phyloP scores from a whole-genome alignment of 1,140 invertebrate genomes.

The Carposina sasakii region DNA sequence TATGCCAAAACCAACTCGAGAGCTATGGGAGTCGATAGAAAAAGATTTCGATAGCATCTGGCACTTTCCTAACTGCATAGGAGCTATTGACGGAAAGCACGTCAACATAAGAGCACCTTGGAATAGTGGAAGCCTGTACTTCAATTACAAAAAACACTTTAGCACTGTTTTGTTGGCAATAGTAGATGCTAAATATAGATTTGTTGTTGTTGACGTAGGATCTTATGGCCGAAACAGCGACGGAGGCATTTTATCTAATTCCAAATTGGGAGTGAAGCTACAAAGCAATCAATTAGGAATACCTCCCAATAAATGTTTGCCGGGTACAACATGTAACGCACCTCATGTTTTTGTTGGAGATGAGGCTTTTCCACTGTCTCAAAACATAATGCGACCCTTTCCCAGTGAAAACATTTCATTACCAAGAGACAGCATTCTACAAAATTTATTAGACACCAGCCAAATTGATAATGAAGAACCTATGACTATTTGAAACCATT shows the following conservation, averaged over 20 bases:
- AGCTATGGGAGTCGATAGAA: constrained; percentile 1
- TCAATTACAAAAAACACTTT: constrained; percentile 46
- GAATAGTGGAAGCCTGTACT: constrained; percentile 48
- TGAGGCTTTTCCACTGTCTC: background rate
- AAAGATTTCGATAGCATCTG: constrained; percentile 26
- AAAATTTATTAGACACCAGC: too few species aligned
- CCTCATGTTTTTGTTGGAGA: background rate
- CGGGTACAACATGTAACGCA: too few species aligned
- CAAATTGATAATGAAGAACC: too few species aligned
- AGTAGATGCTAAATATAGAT: background rate
- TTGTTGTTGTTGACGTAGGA: background rate
- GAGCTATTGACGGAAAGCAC: constrained; percentile 64
- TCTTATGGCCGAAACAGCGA: background rate
- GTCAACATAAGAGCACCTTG: constrained; percentile 37
- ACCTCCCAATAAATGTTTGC: background rate
- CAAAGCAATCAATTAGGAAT: background rate
- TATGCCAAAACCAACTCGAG: constrained; percentile 8
- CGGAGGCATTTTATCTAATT: background rate
- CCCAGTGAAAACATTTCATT: too few species aligned
- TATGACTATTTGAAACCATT: too few species aligned
- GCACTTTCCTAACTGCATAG: constrained; percentile 64
- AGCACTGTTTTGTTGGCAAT: too few species aligned
- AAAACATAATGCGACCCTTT: too few species aligned
- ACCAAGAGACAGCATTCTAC: too few species aligned
- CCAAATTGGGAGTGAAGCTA: background rate